Percentiles rank a stretch among this genome's conserved stretches.
These are phyloP conservation scores for Panulirus ornatus DNA, from an alignment of 1,140 invertebrate genomes.

Conservation along the genomic window DNA sequence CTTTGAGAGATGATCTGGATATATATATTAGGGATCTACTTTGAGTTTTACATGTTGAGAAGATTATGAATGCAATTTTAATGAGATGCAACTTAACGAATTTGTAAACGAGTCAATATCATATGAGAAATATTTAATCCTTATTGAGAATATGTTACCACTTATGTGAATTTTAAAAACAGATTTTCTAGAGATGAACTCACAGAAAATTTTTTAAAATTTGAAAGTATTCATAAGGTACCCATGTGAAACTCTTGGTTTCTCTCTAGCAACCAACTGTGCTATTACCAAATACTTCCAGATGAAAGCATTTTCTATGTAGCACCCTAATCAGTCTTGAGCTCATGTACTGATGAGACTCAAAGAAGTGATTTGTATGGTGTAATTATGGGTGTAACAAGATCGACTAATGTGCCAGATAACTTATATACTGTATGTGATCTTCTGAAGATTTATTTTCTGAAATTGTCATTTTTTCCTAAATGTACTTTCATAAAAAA, in stretches of 20 bases:
- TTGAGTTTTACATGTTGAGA: no score
- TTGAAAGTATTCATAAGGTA: no score
- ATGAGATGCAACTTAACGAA: no score
- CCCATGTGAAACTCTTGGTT: not conserved
- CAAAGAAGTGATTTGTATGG: constrained; percentile 10
- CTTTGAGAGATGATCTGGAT: not conserved
- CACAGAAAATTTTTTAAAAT: no score
- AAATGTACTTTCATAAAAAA: constrained; percentile 12
- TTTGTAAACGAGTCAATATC: no score
- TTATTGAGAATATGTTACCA: no score
- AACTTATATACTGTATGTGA: constrained; percentile 9
- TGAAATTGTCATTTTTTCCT: constrained; percentile 15
- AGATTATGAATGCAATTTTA: no score
- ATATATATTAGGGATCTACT: not conserved
- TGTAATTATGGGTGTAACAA: constrained; percentile 20
- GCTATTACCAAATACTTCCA: not conserved
- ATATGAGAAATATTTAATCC: no score
- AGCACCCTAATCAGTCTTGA: not conserved
- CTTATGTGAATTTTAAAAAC: no score
- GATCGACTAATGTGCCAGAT: constrained; percentile 11
- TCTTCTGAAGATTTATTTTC: constrained; percentile 23
- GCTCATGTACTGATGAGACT: constrained; percentile 2
- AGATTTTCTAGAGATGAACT: no score
- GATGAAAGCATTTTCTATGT: not conserved
- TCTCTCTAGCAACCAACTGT: not conserved